These are phyloP conservation scores for Drosophila picticornis DNA, from an alignment of 2,888 invertebrate species.

Conservation along the genomic window DNA sequence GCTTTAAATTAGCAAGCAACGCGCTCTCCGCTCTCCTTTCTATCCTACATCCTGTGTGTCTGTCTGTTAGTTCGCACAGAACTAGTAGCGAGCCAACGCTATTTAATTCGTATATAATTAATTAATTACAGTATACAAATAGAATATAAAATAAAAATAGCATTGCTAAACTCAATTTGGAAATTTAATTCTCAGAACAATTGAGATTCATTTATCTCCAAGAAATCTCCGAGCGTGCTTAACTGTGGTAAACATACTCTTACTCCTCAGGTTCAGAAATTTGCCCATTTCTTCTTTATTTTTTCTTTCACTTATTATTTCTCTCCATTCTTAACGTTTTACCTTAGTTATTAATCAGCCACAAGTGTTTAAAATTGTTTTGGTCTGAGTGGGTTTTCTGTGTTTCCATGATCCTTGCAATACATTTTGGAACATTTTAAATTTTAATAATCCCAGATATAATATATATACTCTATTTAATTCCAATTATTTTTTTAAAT, in stretches of 20 bases:
- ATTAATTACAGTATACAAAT: background rate
- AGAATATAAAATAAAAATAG: too few relatives aligned
- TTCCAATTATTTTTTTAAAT: background rate
- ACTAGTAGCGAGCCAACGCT: too few relatives aligned
- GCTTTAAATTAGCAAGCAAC: conserved; percentile 50
- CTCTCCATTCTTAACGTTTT: background rate
- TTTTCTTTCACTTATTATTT: background rate
- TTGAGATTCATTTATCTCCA: background rate
- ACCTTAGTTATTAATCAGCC: background rate
- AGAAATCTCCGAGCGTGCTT: background rate
- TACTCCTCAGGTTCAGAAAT: background rate
- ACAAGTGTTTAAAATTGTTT: too few relatives aligned
- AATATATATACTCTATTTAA: background rate
- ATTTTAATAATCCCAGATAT: background rate
- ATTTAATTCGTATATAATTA: background rate
- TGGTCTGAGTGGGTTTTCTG: background rate
- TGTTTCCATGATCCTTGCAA: background rate
- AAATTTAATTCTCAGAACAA: background rate
- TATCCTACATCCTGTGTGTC: background rate
- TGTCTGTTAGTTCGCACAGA: too few relatives aligned
- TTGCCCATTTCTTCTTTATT: background rate
- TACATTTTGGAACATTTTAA: background rate
- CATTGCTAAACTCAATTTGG: background rate
- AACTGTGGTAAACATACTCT: background rate
- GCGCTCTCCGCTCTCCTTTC: background rate